Evolutionary conservation across 2,888 invertebrate species (phyloP), one percentile per base, ranked within the genome.

Genomic region (Pyrgus malvae): DNA sequence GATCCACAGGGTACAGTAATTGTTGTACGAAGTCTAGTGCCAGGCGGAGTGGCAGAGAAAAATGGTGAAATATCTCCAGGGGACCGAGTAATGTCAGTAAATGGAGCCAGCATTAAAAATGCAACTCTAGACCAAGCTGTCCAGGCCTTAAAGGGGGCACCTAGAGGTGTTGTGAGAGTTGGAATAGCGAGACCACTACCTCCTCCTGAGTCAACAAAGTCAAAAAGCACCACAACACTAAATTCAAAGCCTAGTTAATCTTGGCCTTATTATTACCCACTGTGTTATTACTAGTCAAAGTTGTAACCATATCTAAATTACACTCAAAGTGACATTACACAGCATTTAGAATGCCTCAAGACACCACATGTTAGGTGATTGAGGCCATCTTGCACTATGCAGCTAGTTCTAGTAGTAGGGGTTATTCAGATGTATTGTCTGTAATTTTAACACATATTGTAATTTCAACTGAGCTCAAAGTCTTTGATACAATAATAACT

Each of bases 31-130:
- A 98, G 98, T 76, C 92, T 99, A 64, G 99, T 99, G 53, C 99
- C 99, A 25, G 98, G 98, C 55, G 99, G 99, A 27, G 96, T 97
- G n/a, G 99, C 99, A 11, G 98, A 98, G 86, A 93, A 95, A 64
- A 97, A 98, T 76, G 98, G 98, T 33, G 93, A 97, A 57, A 94
- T 99, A 61, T 96, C 97, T 65, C 99, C 99, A 0, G 99, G 99
- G 17, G 99, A 99, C 85, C 92, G 99, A 63, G 92, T 97, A 17
- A 92, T 97, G 70, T 96, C 96, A 37, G 99, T 99, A 8, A 98
- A 99, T 78, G 97, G 97, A 66, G 94, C 93, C 65, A 94, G 95
- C 75, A 93, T 99, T 66, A 97, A 96, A 73, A 98, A 98, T 78
- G 96, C 97, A 25, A 96, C 96, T 0, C 88, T 99, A 61, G 99